These are phyloP conservation scores for Diuraphis noxia DNA, from an alignment of 1,140 invertebrate species.

Conservation along the genomic window DNA sequence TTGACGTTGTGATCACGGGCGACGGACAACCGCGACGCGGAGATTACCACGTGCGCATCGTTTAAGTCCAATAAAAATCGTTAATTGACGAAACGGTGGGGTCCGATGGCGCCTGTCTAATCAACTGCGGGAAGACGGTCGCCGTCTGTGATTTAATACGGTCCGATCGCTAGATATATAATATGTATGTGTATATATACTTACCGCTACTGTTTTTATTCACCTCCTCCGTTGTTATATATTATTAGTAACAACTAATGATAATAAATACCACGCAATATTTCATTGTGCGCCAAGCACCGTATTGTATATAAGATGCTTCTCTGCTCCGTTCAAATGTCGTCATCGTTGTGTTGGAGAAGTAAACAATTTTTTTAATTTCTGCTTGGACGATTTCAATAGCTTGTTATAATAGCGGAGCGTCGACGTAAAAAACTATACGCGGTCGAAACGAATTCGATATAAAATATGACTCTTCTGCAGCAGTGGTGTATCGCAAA, in stretches of 20 bases:
- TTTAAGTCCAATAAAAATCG: slow-evolving; percentile 47
- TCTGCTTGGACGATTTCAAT: not conserved
- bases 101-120: slow-evolving; percentile 38
- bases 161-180: not conserved
- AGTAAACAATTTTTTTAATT: not conserved
- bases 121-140: not conserved
- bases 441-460: not conserved
- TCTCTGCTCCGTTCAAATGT: not conserved
- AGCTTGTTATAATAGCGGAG: not conserved
- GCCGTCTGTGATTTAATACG: slow-evolving; percentile 26
- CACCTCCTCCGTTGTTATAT: not conserved
- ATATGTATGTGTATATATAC: not conserved
- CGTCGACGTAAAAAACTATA: not conserved
- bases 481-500: too few relatives aligned
- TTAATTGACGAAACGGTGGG: slow-evolving; percentile 1
- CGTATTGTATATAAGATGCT: not conserved
- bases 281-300: not conserved
- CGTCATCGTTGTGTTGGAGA: not conserved
- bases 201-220: not conserved
- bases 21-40: not conserved
- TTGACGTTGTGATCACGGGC: not conserved
- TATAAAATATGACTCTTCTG: not conserved
- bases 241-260: not conserved
- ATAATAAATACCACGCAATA: not conserved
- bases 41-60: not conserved